These are phyloP conservation scores for Scaptomyza tumidula DNA, from an alignment of 2,888 invertebrate species.

Conservation along the genomic window DNA sequence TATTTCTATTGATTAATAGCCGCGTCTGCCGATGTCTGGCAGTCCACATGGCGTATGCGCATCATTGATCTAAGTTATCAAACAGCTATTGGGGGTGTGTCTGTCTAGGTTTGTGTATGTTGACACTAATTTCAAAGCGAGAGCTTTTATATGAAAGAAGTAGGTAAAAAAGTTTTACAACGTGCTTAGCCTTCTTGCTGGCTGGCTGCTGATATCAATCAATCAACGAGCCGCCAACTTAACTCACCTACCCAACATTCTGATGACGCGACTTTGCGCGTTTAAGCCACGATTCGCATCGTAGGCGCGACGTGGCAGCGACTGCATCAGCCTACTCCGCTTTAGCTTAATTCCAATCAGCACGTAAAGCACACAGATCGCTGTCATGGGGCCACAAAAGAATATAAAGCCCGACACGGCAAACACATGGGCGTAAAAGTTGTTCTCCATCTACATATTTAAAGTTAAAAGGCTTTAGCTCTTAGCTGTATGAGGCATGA, in stretches of 20 bases:
- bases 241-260: slow-evolving; percentile 90
- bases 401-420: slow-evolving; percentile 92
- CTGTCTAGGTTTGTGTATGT: slow-evolving; percentile 3
- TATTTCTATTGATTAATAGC: slow-evolving; percentile 20
- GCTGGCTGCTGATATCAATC: slow-evolving; percentile 47
- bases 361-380: slow-evolving; percentile 92
- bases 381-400: slow-evolving; percentile 94
- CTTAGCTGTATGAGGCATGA: slow-evolving; percentile 13
- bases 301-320: slow-evolving; percentile 85
- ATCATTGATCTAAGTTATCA: slow-evolving; percentile 27
- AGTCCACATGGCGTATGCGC: slow-evolving; percentile 46
- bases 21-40: neutral
- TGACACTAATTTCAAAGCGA: slow-evolving; percentile 59
- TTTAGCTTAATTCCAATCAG: slow-evolving; percentile 90
- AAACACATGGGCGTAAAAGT: slow-evolving; percentile 88
- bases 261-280: slow-evolving; percentile 89
- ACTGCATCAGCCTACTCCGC: slow-evolving; percentile 87
- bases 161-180: slow-evolving; percentile 24
- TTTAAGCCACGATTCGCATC: slow-evolving; percentile 86
- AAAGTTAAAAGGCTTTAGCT: slow-evolving; percentile 5
- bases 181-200: slow-evolving; percentile 10
- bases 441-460: slow-evolving; percentile 81
- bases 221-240: slow-evolving; percentile 55
- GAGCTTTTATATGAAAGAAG: slow-evolving; percentile 27
- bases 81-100: slow-evolving; percentile 8